These are phyloP conservation scores for Parapsyche elsis DNA, from an alignment of 1,140 invertebrate genomes.

Conservation along the genomic window DNA sequence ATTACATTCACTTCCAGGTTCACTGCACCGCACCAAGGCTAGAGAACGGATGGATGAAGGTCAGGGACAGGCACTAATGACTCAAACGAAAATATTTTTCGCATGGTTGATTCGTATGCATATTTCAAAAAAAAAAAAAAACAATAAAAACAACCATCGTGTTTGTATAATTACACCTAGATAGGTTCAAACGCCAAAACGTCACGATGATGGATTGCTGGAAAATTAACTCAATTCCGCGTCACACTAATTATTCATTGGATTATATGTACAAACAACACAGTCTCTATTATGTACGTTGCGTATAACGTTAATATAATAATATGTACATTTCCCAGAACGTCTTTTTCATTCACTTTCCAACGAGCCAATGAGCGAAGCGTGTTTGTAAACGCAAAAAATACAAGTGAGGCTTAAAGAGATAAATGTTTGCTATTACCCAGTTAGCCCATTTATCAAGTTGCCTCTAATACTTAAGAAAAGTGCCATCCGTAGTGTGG, in stretches of 20 bases:
- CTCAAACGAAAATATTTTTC: not conserved
- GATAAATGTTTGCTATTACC: slow-evolving; percentile 45
- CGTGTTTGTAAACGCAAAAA: not conserved
- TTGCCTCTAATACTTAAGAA: slow-evolving; percentile 41
- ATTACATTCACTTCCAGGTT: slow-evolving; percentile 33
- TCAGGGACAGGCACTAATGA: slow-evolving; percentile 21
- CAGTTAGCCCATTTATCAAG: slow-evolving; percentile 43
- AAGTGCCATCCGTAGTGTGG: slow-evolving; percentile 36
- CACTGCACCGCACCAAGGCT: slow-evolving; percentile 27
- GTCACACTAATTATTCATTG: too few relatives aligned
- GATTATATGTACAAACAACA: too few relatives aligned
- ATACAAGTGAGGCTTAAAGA: slow-evolving; percentile 38
- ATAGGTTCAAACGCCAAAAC: too few relatives aligned
- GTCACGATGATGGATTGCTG: too few relatives aligned
- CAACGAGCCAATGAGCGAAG: too few relatives aligned
- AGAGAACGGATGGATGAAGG: slow-evolving; percentile 33
- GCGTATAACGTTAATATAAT: too few relatives aligned
- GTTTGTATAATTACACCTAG: not conserved
- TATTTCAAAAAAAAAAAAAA: not conserved
- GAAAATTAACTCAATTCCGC: too few relatives aligned
- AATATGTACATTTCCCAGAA: too few relatives aligned
- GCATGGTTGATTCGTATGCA: not conserved
- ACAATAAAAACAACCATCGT: not conserved
- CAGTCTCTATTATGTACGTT: too few relatives aligned
- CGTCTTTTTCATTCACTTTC: too few relatives aligned